phyloP scores from a whole-genome alignment of 2,113 vertebrate species.

The Leiothrix lutea region DNA sequence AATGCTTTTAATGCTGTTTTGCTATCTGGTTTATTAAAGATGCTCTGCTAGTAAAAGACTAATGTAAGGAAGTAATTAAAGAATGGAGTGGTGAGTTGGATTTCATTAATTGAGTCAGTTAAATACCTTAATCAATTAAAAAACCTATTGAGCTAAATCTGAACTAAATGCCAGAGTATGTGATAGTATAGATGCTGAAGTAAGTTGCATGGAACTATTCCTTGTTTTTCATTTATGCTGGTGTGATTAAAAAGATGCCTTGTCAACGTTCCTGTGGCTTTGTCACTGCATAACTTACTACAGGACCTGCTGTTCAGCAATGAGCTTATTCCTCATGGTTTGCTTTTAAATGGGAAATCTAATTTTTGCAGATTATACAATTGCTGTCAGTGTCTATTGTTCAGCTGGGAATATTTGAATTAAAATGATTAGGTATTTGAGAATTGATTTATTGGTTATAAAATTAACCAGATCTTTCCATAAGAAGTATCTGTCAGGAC shows the following conservation, averaged over 20 bases:
- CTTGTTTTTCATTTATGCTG: background rate
- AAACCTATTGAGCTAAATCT: background rate
- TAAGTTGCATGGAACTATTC: background rate
- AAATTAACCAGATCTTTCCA: background rate
- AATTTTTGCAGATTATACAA: background rate
- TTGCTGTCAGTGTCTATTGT: background rate
- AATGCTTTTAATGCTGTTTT: background rate
- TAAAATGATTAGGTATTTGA: background rate
- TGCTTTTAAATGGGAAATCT: background rate
- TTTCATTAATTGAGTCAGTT: background rate
- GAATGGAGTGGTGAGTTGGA: background rate
- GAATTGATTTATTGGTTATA: background rate
- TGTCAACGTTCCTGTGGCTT: background rate
- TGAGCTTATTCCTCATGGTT: background rate
- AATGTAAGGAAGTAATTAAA: background rate
- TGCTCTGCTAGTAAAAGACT: background rate
- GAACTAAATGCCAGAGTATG: background rate
- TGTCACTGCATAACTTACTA: background rate
- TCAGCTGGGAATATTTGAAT: background rate
- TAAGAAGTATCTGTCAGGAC: background rate
- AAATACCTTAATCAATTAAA: background rate
- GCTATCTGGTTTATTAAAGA: background rate
- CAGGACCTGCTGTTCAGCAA: background rate
- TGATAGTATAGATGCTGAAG: background rate
- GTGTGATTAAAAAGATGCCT: background rate